These are phyloP conservation scores for Pollenia amentaria DNA, from an alignment of 2,888 invertebrate species.

Conservation along the genomic window DNA sequence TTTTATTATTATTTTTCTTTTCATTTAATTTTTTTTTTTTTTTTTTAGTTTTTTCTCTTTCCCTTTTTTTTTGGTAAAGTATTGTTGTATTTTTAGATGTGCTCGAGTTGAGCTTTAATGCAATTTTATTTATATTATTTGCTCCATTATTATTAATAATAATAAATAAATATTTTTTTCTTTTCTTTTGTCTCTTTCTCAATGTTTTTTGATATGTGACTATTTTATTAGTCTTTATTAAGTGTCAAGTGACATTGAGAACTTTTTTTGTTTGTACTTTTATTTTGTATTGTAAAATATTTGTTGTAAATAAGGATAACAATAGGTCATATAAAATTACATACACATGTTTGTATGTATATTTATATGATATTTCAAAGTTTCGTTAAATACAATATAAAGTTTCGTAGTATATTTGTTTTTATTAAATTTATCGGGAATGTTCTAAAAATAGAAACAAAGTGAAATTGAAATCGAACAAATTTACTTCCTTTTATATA, in stretches of 20 bases:
- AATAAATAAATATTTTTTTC: conserved; percentile 60
- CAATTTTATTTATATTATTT: conserved; percentile 71
- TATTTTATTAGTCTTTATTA: conserved; percentile 68
- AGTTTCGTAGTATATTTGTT: conserved; percentile 9
- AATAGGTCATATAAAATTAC: neutral
- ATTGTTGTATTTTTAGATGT: conserved; percentile 40
- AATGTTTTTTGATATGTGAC: conserved; percentile 43
- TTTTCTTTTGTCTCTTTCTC: neutral
- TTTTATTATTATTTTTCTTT: conserved; percentile 22
- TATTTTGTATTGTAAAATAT: conserved; percentile 1
- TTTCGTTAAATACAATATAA: too few relatives aligned
- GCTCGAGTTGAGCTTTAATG: conserved; percentile 54
- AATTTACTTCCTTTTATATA: too few relatives aligned
- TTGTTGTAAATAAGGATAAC: conserved; percentile 18
- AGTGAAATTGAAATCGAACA: too few relatives aligned
- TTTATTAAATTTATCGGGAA: conserved; percentile 13
- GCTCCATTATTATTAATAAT: conserved; percentile 65
- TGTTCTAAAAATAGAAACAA: too few relatives aligned
- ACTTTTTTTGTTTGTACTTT: neutral
- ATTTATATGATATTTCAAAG: too few relatives aligned
- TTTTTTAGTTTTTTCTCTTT: conserved; percentile 16
- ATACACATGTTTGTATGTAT: neutral
- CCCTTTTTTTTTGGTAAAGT: conserved; percentile 24
- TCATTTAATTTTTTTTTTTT: neutral
- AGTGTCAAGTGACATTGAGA: conserved; percentile 60